phyloP scores from a whole-genome alignment of 2,113 vertebrate genomes.

The Sinocyclocheilus anshuiensis region DNA sequence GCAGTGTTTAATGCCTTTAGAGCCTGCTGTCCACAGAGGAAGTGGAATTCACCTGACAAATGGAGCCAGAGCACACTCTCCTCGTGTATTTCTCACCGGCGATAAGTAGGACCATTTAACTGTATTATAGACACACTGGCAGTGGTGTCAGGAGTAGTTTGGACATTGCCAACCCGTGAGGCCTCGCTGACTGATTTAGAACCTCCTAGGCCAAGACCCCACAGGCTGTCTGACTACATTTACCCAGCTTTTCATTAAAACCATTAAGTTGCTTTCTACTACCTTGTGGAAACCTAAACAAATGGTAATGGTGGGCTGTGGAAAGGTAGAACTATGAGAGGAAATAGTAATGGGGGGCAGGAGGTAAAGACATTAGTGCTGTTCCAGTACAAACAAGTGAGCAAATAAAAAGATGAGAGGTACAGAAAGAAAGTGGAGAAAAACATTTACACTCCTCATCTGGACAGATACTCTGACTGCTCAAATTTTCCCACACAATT shows the following conservation, averaged over 20 bases:
- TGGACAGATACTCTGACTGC: constrained; percentile 20
- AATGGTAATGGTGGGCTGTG: neutral
- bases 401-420: neutral
- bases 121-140: constrained; percentile 43
- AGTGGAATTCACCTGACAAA: constrained; percentile 53
- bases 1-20: constrained; percentile 43
- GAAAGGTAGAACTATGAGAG: neutral
- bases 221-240: constrained; percentile 23
- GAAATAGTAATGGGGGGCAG: neutral
- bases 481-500: constrained; percentile 40
- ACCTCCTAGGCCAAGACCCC: constrained; percentile 33
- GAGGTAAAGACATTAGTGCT: neutral
- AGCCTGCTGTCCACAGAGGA: constrained; percentile 7
- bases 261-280: constrained; percentile 12
- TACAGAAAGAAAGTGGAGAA: neutral
- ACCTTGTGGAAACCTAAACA: neutral
- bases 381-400: constrained; percentile 14
- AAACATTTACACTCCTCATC: neutral
- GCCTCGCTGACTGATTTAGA: constrained; percentile 49
- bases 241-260: constrained; percentile 52
- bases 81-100: constrained; percentile 25
- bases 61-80: constrained; percentile 36
- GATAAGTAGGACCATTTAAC: constrained; percentile 48
- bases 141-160: constrained; percentile 49
- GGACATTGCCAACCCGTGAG: constrained; percentile 17